A percentile compares a stretch with the other conserved stretches of the same genome.
These are phyloP conservation scores for Ormia ochracea DNA, from an alignment of 2,888 invertebrate genomes.

Conservation along the genomic window DNA sequence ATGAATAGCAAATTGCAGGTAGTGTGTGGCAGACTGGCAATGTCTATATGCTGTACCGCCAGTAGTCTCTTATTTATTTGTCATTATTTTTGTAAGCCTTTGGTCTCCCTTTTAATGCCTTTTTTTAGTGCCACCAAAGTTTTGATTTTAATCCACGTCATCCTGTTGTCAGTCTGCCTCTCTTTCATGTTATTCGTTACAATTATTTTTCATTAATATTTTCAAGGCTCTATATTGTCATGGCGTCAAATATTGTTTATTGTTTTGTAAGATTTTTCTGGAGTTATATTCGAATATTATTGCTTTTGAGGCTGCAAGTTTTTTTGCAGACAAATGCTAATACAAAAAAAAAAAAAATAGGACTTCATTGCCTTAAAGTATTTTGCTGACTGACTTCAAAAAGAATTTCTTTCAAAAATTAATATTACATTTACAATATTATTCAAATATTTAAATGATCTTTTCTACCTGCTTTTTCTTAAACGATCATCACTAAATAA, in stretches of 20 bases:
- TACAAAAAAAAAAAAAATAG: no score
- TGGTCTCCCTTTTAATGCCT: constrained; percentile 3
- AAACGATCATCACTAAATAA: no score
- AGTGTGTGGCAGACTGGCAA: background rate
- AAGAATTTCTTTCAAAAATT: no score
- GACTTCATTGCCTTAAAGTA: no score
- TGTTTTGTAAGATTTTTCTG: constrained; percentile 24
- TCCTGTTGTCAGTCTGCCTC: constrained; percentile 45
- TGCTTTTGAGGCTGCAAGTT: no score
- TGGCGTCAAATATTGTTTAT: constrained; percentile 15
- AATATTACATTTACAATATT: no score
- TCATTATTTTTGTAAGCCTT: background rate
- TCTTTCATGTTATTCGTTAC: constrained; percentile 38
- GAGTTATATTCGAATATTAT: no score
- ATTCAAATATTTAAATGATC: no score
- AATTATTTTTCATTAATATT: constrained; percentile 51
- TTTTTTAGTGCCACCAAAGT: constrained; percentile 13
- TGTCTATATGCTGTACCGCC: background rate
- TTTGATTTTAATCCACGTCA: constrained; percentile 52
- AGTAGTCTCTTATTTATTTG: constrained; percentile 14
- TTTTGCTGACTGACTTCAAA: no score
- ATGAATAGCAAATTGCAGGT: constrained; percentile 21
- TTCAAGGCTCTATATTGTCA: constrained; percentile 16
- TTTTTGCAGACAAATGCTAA: no score
- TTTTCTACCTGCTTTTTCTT: no score